phyloP scores from a whole-genome alignment of 2,113 vertebrate species.

The Lycaon pictus region DNA sequence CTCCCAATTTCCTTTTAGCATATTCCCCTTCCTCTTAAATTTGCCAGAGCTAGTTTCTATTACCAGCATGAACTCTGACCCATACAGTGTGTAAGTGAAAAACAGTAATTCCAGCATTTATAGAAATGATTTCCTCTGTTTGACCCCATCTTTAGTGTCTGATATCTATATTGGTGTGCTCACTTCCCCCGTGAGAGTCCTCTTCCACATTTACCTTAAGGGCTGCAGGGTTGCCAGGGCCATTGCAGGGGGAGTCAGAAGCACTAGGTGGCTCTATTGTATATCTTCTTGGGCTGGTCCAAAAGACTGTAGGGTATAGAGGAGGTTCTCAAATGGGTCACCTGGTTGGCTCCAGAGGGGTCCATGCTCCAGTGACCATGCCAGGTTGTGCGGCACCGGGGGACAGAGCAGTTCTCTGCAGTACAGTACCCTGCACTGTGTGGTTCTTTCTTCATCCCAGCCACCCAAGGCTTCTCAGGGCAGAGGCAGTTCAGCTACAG shows the following conservation, averaged over 20 bases:
- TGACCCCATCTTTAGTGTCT: background rate
- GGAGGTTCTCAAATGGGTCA: background rate
- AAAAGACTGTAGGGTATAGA: background rate
- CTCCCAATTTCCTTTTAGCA: background rate
- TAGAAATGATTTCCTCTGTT: background rate
- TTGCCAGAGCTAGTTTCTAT: background rate
- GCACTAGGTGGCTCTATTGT: background rate
- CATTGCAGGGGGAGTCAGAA: background rate
- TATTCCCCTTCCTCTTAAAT: background rate
- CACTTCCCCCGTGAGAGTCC: background rate
- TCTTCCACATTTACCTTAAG: fast-evolving
- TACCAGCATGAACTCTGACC: background rate
- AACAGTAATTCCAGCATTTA: background rate
- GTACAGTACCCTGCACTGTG: background rate
- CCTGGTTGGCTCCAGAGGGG: background rate
- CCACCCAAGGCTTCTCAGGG: background rate
- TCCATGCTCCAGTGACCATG: background rate
- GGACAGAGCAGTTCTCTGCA: background rate
- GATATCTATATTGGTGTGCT: background rate
- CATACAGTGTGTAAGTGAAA: background rate
- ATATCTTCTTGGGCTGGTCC: too few species aligned
- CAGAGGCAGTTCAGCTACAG: background rate
- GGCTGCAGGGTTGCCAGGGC: background rate
- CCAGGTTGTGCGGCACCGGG: background rate
- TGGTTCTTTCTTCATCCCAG: background rate